Conservation (phyloP, 2,113 vertebrate genomes). For the Prolemur simus region DNA sequence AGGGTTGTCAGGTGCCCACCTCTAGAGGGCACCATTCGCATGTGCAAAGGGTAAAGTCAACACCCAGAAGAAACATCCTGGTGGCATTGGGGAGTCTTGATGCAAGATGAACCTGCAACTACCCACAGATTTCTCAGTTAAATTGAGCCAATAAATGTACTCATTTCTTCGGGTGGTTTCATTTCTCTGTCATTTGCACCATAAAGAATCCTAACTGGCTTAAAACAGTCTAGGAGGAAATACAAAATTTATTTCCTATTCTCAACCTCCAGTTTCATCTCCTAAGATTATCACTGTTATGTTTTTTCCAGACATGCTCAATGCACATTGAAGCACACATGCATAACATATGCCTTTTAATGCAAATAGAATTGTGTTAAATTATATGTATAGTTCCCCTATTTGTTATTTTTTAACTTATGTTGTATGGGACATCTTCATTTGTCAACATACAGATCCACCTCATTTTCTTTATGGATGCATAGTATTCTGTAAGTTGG, state of each 20-base stretch:
- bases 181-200: not conserved
- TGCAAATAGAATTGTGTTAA: not conserved
- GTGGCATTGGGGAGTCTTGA: not conserved
- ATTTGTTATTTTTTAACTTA: not conserved
- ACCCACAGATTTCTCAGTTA: not conserved
- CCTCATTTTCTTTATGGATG: not conserved
- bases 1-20: not conserved
- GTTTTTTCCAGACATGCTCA: not conserved
- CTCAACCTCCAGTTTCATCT: not conserved
- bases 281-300: not conserved
- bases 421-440: not conserved
- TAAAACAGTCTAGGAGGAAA: not conserved
- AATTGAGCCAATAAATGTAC: not conserved
- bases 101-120: not conserved
- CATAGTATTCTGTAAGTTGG: not conserved
- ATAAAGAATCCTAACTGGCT: not conserved
- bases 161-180: not conserved
- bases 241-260: not conserved
- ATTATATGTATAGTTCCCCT: not conserved
- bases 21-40: too few relatives aligned
- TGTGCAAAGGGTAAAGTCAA: not conserved
- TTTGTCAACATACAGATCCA: not conserved
- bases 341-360: not conserved
- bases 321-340: not conserved
- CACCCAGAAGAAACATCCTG: not conserved